Percentiles rank a stretch among this genome's conserved stretches.
These are phyloP conservation scores for Danionella dracula DNA, from an alignment of 2,797 vertebrate genomes.

Conservation along the genomic window DNA sequence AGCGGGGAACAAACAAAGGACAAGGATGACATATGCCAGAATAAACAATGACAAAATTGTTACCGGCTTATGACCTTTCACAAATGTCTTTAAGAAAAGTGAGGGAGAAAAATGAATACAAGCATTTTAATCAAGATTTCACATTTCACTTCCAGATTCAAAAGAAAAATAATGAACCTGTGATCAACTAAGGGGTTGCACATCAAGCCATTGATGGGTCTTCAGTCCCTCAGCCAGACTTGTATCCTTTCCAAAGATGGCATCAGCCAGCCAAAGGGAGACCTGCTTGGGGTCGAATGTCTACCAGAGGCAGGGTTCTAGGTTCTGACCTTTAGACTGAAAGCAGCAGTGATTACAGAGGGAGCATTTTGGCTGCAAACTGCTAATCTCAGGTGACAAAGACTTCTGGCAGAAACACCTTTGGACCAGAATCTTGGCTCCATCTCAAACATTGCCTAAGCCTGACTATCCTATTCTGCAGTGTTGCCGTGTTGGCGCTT, in stretches of 20 bases:
- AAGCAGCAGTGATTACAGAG: slow-evolving; percentile 24
- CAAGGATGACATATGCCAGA: slow-evolving; percentile 15
- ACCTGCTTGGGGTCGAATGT: slow-evolving; percentile 22
- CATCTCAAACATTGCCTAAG: slow-evolving; percentile 46
- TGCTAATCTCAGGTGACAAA: slow-evolving; percentile 21
- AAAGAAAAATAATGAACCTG: slow-evolving; percentile 14
- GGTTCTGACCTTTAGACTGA: slow-evolving; percentile 28
- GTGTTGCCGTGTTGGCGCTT: slow-evolving; percentile 13
- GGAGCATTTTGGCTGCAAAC: slow-evolving; percentile 13
- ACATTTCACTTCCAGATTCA: slow-evolving; percentile 8
- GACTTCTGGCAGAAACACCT: slow-evolving; percentile 10
- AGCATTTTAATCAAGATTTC: slow-evolving; percentile 22
- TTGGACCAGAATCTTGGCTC: slow-evolving; percentile 39
- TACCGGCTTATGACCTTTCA: slow-evolving; percentile 14
- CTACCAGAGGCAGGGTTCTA: slow-evolving; percentile 15
- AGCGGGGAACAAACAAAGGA: slow-evolving; percentile 28
- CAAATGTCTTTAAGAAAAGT: slow-evolving; percentile 3
- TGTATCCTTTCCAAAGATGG: slow-evolving; percentile 4
- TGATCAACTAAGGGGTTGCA: not conserved
- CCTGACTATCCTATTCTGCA: slow-evolving; percentile 11
- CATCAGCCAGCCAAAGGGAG: slow-evolving; percentile 10
- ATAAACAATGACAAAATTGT: slow-evolving; percentile 27
- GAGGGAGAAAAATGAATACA: not conserved
- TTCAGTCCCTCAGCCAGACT: slow-evolving; percentile 4
- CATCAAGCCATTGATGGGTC: slow-evolving; percentile 8